Evolutionary conservation across 2,113 vertebrate genomes (phyloP).

Genomic region (Sebastes schlegelii): DNA sequence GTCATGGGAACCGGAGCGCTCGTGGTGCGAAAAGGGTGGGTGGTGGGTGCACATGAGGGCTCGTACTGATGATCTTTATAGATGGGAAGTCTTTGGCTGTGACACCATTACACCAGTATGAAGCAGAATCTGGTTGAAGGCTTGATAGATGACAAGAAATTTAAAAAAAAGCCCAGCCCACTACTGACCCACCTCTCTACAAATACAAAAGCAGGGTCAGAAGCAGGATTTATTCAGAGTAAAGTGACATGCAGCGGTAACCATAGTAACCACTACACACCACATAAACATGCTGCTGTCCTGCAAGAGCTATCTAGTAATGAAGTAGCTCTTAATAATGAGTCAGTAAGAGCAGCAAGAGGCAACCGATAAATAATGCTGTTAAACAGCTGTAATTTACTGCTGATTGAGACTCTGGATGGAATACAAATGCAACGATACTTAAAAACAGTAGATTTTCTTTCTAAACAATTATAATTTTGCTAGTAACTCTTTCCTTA

Average conservation of each 20-base stretch:
- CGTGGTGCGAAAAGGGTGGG: not conserved
- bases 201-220: conserved; percentile 31
- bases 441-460: too few species aligned
- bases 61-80: conserved; percentile 26
- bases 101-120: not conserved
- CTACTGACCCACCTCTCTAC: conserved; percentile 9
- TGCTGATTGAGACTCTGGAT: not conserved
- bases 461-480: not conserved
- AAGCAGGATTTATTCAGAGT: conserved; percentile 23
- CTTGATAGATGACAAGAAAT: conserved; percentile 27
- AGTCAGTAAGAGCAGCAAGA: conserved; percentile 4
- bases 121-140: conserved; percentile 10
- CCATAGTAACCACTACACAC: conserved; percentile 46
- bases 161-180: not conserved
- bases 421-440: not conserved
- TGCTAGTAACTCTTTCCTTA: not conserved
- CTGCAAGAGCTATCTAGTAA: conserved; percentile 37
- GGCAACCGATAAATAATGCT: not conserved
- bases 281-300: conserved; percentile 31
- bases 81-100: conserved; percentile 20
- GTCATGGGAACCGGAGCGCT: conserved; percentile 69
- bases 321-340: conserved; percentile 37
- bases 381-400: not conserved
- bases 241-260: conserved; percentile 26
- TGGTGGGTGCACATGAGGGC: conserved; percentile 2